These are phyloP conservation scores for Chlamydotis undulata DNA, from an alignment of 2,113 vertebrate species.

Conservation along the genomic window DNA sequence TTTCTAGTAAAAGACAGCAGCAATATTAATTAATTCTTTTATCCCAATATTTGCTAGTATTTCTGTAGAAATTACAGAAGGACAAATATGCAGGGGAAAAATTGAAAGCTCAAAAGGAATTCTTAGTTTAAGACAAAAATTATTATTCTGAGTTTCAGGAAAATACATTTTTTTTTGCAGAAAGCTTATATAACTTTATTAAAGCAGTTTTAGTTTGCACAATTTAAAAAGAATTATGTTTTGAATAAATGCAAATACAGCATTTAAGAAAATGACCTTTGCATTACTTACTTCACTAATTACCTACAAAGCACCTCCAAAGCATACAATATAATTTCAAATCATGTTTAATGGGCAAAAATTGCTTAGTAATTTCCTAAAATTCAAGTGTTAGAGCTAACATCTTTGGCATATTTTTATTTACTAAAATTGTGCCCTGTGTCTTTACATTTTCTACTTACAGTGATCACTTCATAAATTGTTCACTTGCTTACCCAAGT, in stretches of 20 bases:
- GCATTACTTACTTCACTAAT: not conserved
- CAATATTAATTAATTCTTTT: not conserved
- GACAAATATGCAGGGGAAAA: not conserved
- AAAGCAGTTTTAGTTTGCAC: not conserved
- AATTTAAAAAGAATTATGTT: not conserved
- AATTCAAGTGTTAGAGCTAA: not conserved
- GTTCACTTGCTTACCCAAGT: not conserved
- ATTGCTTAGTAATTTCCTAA: not conserved
- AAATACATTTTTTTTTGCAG: not conserved
- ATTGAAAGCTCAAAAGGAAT: not conserved
- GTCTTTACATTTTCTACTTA: not conserved
- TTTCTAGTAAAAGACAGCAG: not conserved
- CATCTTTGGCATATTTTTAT: not conserved
- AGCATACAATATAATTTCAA: not conserved
- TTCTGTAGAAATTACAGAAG: not conserved
- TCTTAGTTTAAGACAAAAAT: not conserved
- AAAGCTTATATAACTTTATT: not conserved
- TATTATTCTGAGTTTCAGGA: not conserved
- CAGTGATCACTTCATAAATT: not conserved
- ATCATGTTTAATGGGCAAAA: not conserved
- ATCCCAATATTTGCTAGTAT: not conserved
- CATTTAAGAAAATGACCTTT: not conserved
- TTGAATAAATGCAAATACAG: conserved; percentile 2
- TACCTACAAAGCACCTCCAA: not conserved
- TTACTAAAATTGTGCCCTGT: not conserved